These are phyloP conservation scores for Bicyclus anynana DNA, from an alignment of 1,140 invertebrate genomes.

Conservation along the genomic window DNA sequence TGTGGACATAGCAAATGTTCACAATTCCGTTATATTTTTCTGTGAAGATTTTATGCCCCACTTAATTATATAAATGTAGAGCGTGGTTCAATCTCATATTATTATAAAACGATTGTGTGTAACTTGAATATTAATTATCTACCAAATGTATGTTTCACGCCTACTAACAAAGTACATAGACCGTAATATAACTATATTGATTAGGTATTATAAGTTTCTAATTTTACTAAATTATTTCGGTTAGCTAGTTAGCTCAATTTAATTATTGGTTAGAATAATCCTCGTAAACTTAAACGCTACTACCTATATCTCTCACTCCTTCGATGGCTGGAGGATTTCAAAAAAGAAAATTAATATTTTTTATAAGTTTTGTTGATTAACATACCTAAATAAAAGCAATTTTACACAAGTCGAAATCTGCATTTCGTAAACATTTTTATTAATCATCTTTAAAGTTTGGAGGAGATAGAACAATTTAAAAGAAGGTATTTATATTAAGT, in stretches of 20 bases:
- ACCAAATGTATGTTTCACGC: conserved; percentile 37
- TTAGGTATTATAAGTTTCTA: conserved; percentile 23
- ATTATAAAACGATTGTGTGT: conserved; percentile 30
- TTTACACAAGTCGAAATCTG: too few relatives aligned
- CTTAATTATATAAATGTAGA: conserved; percentile 35
- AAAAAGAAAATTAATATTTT: too few relatives aligned
- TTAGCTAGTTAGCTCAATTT: conserved; percentile 56
- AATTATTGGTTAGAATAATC: conserved; percentile 17
- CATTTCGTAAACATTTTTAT: too few relatives aligned
- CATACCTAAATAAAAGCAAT: too few relatives aligned
- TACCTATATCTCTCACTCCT: too few relatives aligned
- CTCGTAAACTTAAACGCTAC: too few relatives aligned
- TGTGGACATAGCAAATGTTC: too few relatives aligned
- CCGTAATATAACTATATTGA: conserved; percentile 30
- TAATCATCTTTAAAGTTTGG: neutral
- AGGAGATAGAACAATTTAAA: too few relatives aligned
- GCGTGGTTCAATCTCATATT: conserved; percentile 64
- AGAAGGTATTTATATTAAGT: too few relatives aligned
- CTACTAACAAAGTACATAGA: conserved; percentile 38
- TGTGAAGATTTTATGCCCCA: conserved; percentile 3
- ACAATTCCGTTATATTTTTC: neutral
- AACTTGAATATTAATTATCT: conserved; percentile 16
- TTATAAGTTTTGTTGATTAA: too few relatives aligned
- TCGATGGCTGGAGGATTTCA: too few relatives aligned
- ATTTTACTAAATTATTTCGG: conserved; percentile 26